These are phyloP conservation scores for Chrysolina americana DNA, from an alignment of 2,888 invertebrate genomes.

Conservation along the genomic window DNA sequence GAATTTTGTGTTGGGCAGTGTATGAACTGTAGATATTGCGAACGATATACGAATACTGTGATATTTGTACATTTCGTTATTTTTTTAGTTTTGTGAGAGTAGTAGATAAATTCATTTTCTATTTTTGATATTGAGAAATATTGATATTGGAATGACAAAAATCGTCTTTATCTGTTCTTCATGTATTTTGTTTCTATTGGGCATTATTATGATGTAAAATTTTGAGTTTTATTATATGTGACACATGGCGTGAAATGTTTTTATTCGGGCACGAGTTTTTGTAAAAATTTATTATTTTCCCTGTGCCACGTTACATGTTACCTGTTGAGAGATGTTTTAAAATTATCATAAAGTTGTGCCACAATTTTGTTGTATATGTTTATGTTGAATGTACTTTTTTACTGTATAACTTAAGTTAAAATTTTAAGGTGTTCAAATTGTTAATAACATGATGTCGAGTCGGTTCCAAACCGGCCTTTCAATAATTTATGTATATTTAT, in stretches of 20 bases:
- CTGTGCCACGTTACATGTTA: conserved; percentile 59
- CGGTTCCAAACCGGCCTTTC: conserved; percentile 55
- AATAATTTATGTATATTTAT: conserved; percentile 63
- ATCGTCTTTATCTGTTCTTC: conserved; percentile 55
- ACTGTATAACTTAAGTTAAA: conserved; percentile 57
- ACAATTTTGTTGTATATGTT: conserved; percentile 57
- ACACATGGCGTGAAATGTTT: conserved; percentile 30
- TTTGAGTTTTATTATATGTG: conserved; percentile 39
- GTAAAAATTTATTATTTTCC: conserved; percentile 33
- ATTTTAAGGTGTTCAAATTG: conserved; percentile 55
- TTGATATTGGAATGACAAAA: conserved; percentile 44
- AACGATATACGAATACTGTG: conserved; percentile 65
- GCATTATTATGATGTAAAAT: conserved; percentile 49
- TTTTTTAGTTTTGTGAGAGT: conserved; percentile 59
- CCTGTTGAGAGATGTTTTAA: conserved; percentile 54
- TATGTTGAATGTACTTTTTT: conserved; percentile 59
- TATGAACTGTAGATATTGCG: conserved; percentile 40
- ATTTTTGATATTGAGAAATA: conserved; percentile 61
- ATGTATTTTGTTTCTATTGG: conserved; percentile 52
- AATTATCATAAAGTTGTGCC: conserved; percentile 52
- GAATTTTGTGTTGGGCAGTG: conserved; percentile 18
- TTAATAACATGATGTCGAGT: conserved; percentile 52
- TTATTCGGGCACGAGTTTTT: conserved; percentile 29
- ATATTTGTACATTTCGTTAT: conserved; percentile 66
- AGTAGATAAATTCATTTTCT: conserved; percentile 57